Conservation (phyloP, 2,113 vertebrate species). For the Hypanus sabinus region DNA sequence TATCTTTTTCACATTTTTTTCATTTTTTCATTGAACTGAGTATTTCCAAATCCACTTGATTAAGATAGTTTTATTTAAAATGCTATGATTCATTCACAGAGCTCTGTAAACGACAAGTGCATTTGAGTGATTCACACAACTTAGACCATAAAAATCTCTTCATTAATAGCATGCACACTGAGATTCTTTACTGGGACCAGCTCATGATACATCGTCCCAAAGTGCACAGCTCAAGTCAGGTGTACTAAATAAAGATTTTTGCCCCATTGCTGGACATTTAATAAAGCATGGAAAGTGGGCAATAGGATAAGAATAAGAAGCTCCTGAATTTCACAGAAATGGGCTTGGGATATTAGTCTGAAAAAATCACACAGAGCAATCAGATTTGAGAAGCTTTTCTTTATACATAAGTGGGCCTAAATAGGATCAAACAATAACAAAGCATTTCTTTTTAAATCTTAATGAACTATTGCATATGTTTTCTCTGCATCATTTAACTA, state of each 20-base stretch:
- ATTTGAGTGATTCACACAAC: background rate
- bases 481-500: background rate
- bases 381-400: background rate
- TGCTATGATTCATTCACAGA: too few species aligned
- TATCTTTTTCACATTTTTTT: too few species aligned
- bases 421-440: background rate
- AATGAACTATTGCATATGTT: background rate
- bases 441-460: background rate
- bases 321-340: background rate
- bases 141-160: background rate
- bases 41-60: too few species aligned
- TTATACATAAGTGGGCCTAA: background rate
- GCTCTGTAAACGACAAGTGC: too few species aligned
- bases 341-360: background rate
- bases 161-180: background rate
- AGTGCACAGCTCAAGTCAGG: background rate
- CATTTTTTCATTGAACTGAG: too few species aligned
- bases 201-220: background rate
- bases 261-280: background rate
- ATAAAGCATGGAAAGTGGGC: background rate
- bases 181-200: too few species aligned
- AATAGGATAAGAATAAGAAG: background rate
- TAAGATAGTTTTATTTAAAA: too few species aligned
- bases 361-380: background rate
- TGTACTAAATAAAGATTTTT: background rate